Evolutionary conservation across 2,797 vertebrate species (phyloP), one percentile per base, ranked within the genome.

Genomic region (Merluccius polli): DNA sequence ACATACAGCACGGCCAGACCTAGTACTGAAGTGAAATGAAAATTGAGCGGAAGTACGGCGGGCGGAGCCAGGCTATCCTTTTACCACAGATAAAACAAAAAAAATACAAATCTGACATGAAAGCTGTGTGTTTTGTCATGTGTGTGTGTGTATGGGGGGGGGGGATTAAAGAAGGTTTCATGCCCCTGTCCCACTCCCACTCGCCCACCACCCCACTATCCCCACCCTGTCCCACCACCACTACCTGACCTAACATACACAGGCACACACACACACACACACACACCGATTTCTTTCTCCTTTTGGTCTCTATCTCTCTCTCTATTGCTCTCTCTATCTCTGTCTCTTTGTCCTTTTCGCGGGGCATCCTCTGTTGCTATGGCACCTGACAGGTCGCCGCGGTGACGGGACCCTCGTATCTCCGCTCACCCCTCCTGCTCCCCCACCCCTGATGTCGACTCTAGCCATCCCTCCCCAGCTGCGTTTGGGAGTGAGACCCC

Each of bases 361-460:
- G 27, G 76, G 79, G 79, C 76, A 84, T 83, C 87, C 87, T 88
- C 88, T 85, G 89, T 90, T 92, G 90, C 91, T 86, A 90, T 90
- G 87, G 85, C 86, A 87, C 89, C 90, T 92, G 90, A 86, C 87
- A 89, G 89, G 88, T 90, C 89, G 83, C 91, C 88, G 86, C 87
- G 78, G 65, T 24, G 52, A 59, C 21, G 27, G 29, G 27, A 16
- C 12, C 65, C 65, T 30, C 65, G 24, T 67, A 90, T 93, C 86
- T 89, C 85, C 87, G 87, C 89, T 90, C 88, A 89, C 92, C 88
- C 89, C 84, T 81, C 89, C 81, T 88, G 87, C 90, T 86, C 52
- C 90, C 86, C 52, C 89, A 85, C 87, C 88, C 88, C 72, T 73
- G n/a, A 79, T 88, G 88, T 90, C 85, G 87, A 86, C 89, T 88